These are phyloP conservation scores for Plebejus melissa DNA, from an alignment of 2,888 invertebrate species.

Conservation along the genomic window DNA sequence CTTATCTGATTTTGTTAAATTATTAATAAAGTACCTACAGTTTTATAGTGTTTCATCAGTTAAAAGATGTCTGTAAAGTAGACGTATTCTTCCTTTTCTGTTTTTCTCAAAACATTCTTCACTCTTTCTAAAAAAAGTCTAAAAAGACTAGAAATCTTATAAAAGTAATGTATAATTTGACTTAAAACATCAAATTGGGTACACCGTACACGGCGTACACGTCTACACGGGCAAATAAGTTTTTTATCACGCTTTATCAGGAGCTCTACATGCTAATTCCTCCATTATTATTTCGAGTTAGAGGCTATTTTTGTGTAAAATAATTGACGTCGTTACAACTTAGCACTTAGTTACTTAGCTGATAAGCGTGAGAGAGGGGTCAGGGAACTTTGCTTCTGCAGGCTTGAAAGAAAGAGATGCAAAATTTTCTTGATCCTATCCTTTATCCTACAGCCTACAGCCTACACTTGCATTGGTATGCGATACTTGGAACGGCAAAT, in stretches of 20 bases:
- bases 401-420: slow-evolving; percentile 48
- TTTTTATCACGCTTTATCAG: slow-evolving; percentile 42
- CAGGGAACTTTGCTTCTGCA: slow-evolving; percentile 58
- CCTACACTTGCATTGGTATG: slow-evolving; percentile 39
- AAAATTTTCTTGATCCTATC: slow-evolving; percentile 36
- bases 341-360: slow-evolving; percentile 42
- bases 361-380: slow-evolving; percentile 72
- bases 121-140: neutral
- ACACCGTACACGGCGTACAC: slow-evolving; percentile 35
- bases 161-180: neutral
- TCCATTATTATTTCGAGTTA: slow-evolving; percentile 31
- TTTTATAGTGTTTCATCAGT: too few relatives aligned
- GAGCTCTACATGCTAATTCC: slow-evolving; percentile 30
- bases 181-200: slow-evolving; percentile 39
- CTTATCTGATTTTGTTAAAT: too few relatives aligned
- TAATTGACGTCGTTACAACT: slow-evolving; percentile 45
- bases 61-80: too few relatives aligned
- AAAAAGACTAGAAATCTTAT: neutral
- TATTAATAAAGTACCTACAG: too few relatives aligned
- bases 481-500: slow-evolving; percentile 34
- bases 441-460: slow-evolving; percentile 37
- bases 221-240: slow-evolving; percentile 49
- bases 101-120: neutral
- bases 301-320: slow-evolving; percentile 31
- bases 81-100: too few relatives aligned